These are phyloP conservation scores for Uropetala carovei DNA, from an alignment of 2,888 invertebrate genomes.

Conservation along the genomic window DNA sequence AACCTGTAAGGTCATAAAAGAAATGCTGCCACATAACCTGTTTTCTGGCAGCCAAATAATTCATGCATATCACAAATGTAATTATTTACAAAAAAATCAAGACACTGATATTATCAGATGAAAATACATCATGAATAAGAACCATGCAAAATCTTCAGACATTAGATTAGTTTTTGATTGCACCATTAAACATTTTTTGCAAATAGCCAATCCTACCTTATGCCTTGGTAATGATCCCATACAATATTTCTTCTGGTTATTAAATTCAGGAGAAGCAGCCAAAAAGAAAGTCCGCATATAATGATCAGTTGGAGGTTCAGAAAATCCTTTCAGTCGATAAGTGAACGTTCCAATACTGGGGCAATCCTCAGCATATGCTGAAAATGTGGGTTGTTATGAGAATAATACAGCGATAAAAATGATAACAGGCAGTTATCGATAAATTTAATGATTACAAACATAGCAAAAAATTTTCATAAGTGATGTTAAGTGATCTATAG, in stretches of 20 bases:
- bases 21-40: not conserved
- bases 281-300: constrained; percentile 90
- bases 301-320: constrained; percentile 90
- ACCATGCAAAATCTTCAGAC: not conserved
- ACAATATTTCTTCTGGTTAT: constrained; percentile 80
- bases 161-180: not conserved
- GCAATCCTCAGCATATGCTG: constrained; percentile 92
- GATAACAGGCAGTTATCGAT: not conserved
- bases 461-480: not conserved
- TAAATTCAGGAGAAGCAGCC: constrained; percentile 79
- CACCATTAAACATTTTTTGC: not conserved
- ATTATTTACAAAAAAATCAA: too few relatives aligned
- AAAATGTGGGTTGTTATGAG: constrained; percentile 74
- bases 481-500: not conserved
- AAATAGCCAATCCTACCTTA: constrained; percentile 77
- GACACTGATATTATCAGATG: too few relatives aligned
- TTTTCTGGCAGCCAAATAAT: not conserved
- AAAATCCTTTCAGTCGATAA: constrained; percentile 92
- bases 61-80: not conserved
- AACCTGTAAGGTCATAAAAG: not conserved
- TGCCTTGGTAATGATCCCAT: constrained; percentile 86
- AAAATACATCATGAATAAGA: not conserved
- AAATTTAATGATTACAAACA: not conserved
- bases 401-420: not conserved
- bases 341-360: constrained; percentile 92